Percentiles rank a stretch among this genome's conserved stretches.
Evolutionary conservation across 1,140 invertebrate species (phyloP).

Genomic region (Heliconius eleuchia): DNA sequence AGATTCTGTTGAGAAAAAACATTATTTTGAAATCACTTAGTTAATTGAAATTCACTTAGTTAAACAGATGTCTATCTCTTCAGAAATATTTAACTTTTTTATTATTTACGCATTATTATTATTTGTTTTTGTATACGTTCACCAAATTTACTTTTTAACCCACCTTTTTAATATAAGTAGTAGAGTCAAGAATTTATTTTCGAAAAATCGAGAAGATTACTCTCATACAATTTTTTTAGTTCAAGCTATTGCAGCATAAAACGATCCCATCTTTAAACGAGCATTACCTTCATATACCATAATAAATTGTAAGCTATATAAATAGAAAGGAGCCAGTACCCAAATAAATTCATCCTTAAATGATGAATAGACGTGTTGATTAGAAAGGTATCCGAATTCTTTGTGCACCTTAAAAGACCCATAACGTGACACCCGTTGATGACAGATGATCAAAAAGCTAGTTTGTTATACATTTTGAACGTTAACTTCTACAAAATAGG

Average conservation of each 20-base stretch:
- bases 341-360: not conserved
- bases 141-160: no score
- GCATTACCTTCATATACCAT: not conserved
- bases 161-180: no score
- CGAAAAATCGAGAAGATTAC: not conserved
- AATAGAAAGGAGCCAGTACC: constrained; percentile 3
- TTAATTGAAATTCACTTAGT: no score
- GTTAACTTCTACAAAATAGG: constrained; percentile 27
- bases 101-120: no score
- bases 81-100: no score
- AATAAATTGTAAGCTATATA: constrained; percentile 6
- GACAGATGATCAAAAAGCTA: constrained; percentile 61
- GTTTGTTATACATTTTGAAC: constrained; percentile 36
- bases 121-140: no score
- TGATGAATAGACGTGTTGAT: constrained; percentile 44
- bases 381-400: constrained; percentile 56
- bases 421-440: constrained; percentile 74
- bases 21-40: no score
- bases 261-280: not conserved
- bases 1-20: no score
- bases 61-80: no score
- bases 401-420: constrained; percentile 56
- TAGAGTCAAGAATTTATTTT: not conserved
- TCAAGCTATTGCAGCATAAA: not conserved
- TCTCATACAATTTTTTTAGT: no score